Evolutionary conservation across 2,797 vertebrate genomes (phyloP).

Genomic region (Mormyrops boulengeri): DNA sequence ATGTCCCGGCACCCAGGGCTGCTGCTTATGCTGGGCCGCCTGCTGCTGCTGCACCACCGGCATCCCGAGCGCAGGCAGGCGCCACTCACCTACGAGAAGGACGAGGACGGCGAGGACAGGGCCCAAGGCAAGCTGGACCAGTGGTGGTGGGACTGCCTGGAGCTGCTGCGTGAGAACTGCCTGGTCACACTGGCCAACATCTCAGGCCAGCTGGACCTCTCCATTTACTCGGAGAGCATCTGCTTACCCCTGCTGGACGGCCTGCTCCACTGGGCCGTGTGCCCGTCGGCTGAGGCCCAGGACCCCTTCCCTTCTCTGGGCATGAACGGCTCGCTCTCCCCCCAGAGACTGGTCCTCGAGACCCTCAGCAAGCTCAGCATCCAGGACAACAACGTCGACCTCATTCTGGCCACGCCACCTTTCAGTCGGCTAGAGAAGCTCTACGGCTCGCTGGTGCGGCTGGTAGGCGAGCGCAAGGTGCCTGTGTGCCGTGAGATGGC

Average conservation of each 20-base stretch:
- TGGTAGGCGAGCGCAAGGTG: conserved; percentile 94
- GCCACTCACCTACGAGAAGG: conserved; percentile 91
- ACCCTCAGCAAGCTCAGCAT: conserved; percentile 98
- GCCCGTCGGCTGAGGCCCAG: conserved; percentile 95
- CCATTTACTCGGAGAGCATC: conserved; percentile 92
- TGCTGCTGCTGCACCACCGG: conserved; percentile 91
- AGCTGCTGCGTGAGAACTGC: conserved; percentile 92
- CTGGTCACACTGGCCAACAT: conserved; percentile 96
- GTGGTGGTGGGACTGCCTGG: conserved; percentile 99
- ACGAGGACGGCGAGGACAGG: conserved; percentile 89
- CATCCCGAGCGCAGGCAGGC: conserved; percentile 95
- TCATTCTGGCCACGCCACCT: conserved; percentile 93
- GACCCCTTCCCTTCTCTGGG: conserved; percentile 94
- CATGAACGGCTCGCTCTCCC: conserved; percentile 87
- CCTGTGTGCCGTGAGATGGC: conserved; percentile 98
- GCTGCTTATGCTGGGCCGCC: conserved; percentile 85
- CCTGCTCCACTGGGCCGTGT: conserved; percentile 96
- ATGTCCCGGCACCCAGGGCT: conserved; percentile 97
- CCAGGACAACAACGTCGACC: conserved; percentile 99
- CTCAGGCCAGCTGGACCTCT: conserved; percentile 96
- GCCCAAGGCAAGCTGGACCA: conserved; percentile 87
- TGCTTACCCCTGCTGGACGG: conserved; percentile 96
- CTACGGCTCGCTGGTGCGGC: conserved; percentile 89
- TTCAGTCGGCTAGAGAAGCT: conserved; percentile 93
- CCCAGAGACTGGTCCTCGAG: conserved; percentile 97